Evolutionary conservation across 1,140 invertebrate species (phyloP).

Genomic region (Drosophila sproati): DNA sequence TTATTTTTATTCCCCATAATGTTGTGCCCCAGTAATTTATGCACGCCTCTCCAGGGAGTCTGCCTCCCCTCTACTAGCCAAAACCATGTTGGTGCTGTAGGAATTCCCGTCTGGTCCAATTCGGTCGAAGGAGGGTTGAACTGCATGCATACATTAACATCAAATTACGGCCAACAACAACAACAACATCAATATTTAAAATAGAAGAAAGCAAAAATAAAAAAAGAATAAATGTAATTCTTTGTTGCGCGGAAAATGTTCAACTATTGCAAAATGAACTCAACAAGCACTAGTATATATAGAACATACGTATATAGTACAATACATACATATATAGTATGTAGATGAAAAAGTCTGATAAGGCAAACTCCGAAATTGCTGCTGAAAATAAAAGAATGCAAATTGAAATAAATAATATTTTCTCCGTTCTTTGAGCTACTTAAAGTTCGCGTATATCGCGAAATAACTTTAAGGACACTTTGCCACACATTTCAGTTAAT

Average conservation of each 20-base stretch:
- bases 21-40: constrained; percentile 49
- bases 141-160: constrained; percentile 75
- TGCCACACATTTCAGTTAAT: constrained; percentile 2
- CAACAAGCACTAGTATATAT: background rate
- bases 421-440: constrained; percentile 3
- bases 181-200: constrained; percentile 17
- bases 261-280: constrained; percentile 4
- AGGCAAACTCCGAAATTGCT: constrained; percentile 27
- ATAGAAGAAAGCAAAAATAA: constrained; percentile 8
- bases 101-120: constrained; percentile 1
- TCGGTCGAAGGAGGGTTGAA: constrained; percentile 24
- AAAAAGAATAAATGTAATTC: constrained; percentile 5
- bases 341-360: constrained; percentile 10
- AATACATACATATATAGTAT: background rate
- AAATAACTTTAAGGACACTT: constrained; percentile 37
- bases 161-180: constrained; percentile 60
- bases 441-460: background rate
- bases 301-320: background rate
- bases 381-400: constrained; percentile 45
- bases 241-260: constrained; percentile 5
- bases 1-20: constrained; percentile 51
- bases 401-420: constrained; percentile 4
- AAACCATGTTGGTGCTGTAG: constrained; percentile 9
- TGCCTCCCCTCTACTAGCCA: background rate
- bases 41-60: constrained; percentile 17